Evolutionary conservation across 2,797 vertebrate species (phyloP), one percentile per base, ranked within the genome.

Genomic region (Tokudaia tokunoshimensis): DNA sequence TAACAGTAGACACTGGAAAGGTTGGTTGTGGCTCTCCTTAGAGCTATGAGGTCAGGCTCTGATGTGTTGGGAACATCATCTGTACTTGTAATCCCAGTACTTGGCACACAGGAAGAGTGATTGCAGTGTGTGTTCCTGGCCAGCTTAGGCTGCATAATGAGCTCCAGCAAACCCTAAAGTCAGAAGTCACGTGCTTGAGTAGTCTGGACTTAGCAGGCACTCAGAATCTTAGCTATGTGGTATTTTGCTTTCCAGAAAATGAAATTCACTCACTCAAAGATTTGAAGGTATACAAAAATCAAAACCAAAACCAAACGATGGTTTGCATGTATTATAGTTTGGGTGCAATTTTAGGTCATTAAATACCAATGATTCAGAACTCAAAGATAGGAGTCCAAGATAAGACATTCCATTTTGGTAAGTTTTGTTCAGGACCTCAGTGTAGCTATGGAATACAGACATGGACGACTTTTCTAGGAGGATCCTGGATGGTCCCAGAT

Each of bases 341-440:
- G 37, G 12, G 29, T 94, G 19, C 57, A 70, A 37, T 93, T 75
- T 95, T 90, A 93, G 90, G 24, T 92, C 89, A 85, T 88, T 81
- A 92, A 91, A 83, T 63, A 67, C 22, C 57, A 29, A 31, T 7
- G 50, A 83, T 41, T 95, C 59, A 89, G 41, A 70, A 55, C 89
- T 80, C 76, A 90, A 44, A 11, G 6, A 63, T 70, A 65, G 10
- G 87, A 65, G 6, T 57, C 7, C 80, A 97, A 76, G 78, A 86
- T 8, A 74, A 17, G 55, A 55, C 14, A 24, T 26, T 67, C 2
- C 19, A 61, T 75, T 80, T 70, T 87, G 81, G 15, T 3, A 86
- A 81, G 29, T 82, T 92, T 81, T 85, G 29, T 87, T 78, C n/a
- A 2, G 63, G 29, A 75, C 65, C 34, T 72, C 41, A 61, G 3